phyloP scores from a whole-genome alignment of 2,888 invertebrate genomes.

The Rhingia campestris region DNA sequence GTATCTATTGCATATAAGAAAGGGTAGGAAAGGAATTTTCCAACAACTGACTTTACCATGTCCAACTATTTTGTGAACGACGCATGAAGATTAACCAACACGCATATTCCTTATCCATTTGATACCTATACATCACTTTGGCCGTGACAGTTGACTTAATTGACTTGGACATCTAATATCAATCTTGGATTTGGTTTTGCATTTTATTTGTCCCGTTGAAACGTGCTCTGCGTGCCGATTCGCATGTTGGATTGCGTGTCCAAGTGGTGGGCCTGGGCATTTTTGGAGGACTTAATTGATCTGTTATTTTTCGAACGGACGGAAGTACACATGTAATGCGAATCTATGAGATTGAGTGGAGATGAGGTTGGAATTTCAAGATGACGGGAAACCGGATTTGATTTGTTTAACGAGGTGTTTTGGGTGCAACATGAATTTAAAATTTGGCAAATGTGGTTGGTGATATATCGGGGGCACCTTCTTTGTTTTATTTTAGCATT shows the following conservation, averaged over 20 bases:
- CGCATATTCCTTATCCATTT: slow-evolving; percentile 20
- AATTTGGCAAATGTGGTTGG: not conserved
- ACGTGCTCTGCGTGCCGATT: slow-evolving; percentile 44
- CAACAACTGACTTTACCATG: slow-evolving; percentile 10
- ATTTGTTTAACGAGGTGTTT: slow-evolving; percentile 6
- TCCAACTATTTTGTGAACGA: slow-evolving; percentile 11
- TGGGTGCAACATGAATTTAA: slow-evolving; percentile 29
- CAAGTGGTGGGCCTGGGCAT: slow-evolving; percentile 2
- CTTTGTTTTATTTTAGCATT: too few relatives aligned
- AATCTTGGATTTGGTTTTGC: slow-evolving; percentile 10
- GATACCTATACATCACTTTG: slow-evolving; percentile 29
- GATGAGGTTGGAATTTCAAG: slow-evolving; percentile 15
- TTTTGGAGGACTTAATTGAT: slow-evolving; percentile 58
- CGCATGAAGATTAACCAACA: not conserved
- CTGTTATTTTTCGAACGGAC: slow-evolving; percentile 3
- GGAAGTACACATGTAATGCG: not conserved
- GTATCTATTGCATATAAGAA: not conserved
- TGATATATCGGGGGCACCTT: too few relatives aligned
- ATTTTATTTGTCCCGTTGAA: slow-evolving; percentile 10
- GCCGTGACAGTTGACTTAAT: slow-evolving; percentile 40
- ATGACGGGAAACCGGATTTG: slow-evolving; percentile 46
- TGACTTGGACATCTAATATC: slow-evolving; percentile 26
- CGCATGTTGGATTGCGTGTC: not conserved
- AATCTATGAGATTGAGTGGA: not conserved
- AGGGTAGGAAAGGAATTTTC: slow-evolving; percentile 51